Percentiles rank a stretch among this genome's conserved stretches.
These are phyloP conservation scores for Apaloderma vittatum DNA, from an alignment of 2,113 vertebrate genomes.

Conservation along the genomic window DNA sequence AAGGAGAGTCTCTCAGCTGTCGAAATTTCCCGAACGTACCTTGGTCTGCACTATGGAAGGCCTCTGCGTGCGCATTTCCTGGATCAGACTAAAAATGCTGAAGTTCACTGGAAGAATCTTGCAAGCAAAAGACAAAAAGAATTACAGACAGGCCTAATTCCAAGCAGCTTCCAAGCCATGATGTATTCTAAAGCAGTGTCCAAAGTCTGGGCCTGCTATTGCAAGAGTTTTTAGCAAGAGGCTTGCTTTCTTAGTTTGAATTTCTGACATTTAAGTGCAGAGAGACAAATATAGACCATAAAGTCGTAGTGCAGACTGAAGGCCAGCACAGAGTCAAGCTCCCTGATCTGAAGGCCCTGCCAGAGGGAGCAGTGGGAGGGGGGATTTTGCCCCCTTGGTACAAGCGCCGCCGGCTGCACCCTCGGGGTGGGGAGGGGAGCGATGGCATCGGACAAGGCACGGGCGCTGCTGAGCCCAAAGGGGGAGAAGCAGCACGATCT, in stretches of 20 bases:
- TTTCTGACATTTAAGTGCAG: not conserved
- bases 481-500: not conserved
- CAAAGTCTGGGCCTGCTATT: not conserved
- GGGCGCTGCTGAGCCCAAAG: not conserved
- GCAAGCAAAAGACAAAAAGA: slow-evolving; percentile 21
- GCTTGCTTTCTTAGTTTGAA: not conserved
- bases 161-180: not conserved
- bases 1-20: rapidly evolving
- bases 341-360: not conserved
- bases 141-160: not conserved
- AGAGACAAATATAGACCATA: not conserved
- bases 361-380: not conserved
- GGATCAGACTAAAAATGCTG: slow-evolving; percentile 87
- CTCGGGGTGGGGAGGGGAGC: not conserved
- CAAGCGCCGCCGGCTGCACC: not conserved
- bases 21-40: slow-evolving; percentile 59
- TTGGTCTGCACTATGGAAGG: slow-evolving; percentile 95
- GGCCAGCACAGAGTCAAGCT: not conserved
- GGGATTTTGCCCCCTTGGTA: not conserved
- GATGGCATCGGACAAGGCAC: rapidly evolving
- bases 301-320: not conserved
- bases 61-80: slow-evolving; percentile 94
- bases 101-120: slow-evolving; percentile 92
- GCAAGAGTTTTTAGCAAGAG: not conserved
- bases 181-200: not conserved